Base-by-base conservation (phyloP, 1,140 invertebrate species). In the Aphidius ervi region DNA sequence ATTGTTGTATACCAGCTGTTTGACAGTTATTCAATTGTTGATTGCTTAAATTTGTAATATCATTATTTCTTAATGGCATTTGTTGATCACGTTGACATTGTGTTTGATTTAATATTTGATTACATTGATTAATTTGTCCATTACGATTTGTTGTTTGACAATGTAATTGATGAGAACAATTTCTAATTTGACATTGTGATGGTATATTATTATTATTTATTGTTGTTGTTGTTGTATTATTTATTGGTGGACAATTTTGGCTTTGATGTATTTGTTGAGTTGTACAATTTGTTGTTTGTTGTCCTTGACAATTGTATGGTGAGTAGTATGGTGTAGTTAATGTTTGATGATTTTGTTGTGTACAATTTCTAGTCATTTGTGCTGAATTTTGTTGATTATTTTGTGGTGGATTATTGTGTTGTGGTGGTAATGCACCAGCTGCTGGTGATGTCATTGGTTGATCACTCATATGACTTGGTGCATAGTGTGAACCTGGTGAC, bases 381-480 rank as follows among this genome's bases (percentile, higher is more conserved):
- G 81, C 80, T 0, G 79, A 75, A 50, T 80, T 81, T 23, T 78
- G 82, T 52, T 81, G 81, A 20, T 70, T 73, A 62, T 76, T 77
- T 31, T 80, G 75, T 1, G 74, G 70, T 54, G 40, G 52, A 41
- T 37, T 9, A 16, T 60, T 74, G 23, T 78, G 76, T 9, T 74
- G 70, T 1, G 84, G 83, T 0, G 84, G 83, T 6, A 84, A 69
- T 0, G 84, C 77, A 6, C 82, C 85, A 6, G 84, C 82, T 5
- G 84, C 82, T 6, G 85, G 85, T 5, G 83, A 86, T 0, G 81
- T 79, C 64, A 86, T 70, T 9, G 83, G 82, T 61, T 84, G 83
- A 59, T 82, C 79, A 56, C 69, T 79, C 2, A 71, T 59, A 39
- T 78, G 73, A 62, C 68, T 71, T 6, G 75, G 65, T 0, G 72